Base-by-base conservation (phyloP, 2,888 invertebrate species). In the Lycia hirtaria region DNA sequence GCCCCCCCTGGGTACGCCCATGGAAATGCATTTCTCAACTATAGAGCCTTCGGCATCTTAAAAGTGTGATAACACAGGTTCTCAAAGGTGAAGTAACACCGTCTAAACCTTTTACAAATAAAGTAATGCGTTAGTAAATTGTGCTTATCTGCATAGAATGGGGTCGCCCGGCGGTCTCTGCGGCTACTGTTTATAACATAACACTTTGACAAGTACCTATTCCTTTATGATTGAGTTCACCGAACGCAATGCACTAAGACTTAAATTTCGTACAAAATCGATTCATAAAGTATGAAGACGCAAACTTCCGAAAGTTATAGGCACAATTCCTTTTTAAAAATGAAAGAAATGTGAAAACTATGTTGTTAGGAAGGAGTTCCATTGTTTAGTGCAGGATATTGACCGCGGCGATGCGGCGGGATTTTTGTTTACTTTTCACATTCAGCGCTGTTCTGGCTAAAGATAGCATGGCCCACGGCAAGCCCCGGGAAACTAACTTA, bases 371-470 rank as follows among this genome's bases (percentile, higher is more conserved):
- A 28, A 45, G 10, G 9, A 22, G 12, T 30, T 43, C 51, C 41
- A 45, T 53, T 60, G 60, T 87, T 87, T 87, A 86, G 78, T 85
- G 87, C 81, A 74, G 81, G 82, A 86, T 88, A 84, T 87, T 87
- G 87, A 88, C 88, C 86, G 87, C 82, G 68, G 72, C 69, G 71
- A 63, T 14, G 68, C 75, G 79, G 80, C 80, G 44, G 30, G 28
- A 43, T 17, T 80, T n/a, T 80, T 89, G 88, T 90, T 90, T 89
- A 89, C 87, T 71, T 79, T 78, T 75, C 71, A 60, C 55, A 44
- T 80, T 33, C 58, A 59, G 72, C 76, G 75, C 75, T 74, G 69
- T 73, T 70, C 72, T 71, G 70, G 75, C 83, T 86, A 85, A 84
- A 87, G 76, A 85, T 87, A 86, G 86, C 72, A n/a, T n/a, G 9